A percentile compares a stretch with the other conserved stretches of the same genome.
Evolutionary conservation across 2,113 vertebrate species (phyloP).

Genomic region (Larimichthys polyactis): DNA sequence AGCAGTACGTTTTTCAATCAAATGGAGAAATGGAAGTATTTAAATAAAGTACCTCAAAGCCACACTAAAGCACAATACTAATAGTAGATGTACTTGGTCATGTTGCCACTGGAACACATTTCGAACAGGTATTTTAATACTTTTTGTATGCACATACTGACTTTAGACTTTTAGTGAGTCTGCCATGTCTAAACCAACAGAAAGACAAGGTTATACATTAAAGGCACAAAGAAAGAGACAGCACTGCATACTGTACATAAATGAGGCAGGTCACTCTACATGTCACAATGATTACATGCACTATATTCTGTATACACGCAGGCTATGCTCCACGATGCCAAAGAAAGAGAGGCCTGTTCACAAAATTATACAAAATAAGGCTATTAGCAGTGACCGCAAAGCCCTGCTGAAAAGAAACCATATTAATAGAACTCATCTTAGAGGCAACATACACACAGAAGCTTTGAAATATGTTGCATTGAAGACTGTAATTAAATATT

Average conservation of each 20-base stretch:
- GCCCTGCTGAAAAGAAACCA: slow-evolving; percentile 39
- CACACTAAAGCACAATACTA: background rate
- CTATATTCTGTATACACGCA: background rate
- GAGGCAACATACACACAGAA: slow-evolving; percentile 33
- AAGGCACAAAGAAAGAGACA: background rate
- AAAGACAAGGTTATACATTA: background rate
- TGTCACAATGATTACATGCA: background rate
- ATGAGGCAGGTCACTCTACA: background rate
- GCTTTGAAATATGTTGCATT: slow-evolving; percentile 66
- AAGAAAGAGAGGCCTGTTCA: slow-evolving; percentile 26
- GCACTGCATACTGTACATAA: background rate
- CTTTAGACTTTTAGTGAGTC: background rate
- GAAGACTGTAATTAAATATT: slow-evolving; percentile 74
- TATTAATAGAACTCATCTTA: slow-evolving; percentile 50
- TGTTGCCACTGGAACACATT: background rate
- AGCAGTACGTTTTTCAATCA: background rate
- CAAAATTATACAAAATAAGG: slow-evolving; percentile 52
- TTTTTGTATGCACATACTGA: background rate
- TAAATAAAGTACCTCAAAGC: background rate
- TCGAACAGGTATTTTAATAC: too few relatives aligned
- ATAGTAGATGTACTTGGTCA: background rate
- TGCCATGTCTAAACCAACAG: background rate
- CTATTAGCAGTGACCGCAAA: slow-evolving; percentile 38
- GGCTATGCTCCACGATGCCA: background rate
- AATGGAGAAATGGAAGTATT: background rate